phyloP scores from a whole-genome alignment of 2,797 vertebrate genomes.

The Limnodromus scolopaceus region DNA sequence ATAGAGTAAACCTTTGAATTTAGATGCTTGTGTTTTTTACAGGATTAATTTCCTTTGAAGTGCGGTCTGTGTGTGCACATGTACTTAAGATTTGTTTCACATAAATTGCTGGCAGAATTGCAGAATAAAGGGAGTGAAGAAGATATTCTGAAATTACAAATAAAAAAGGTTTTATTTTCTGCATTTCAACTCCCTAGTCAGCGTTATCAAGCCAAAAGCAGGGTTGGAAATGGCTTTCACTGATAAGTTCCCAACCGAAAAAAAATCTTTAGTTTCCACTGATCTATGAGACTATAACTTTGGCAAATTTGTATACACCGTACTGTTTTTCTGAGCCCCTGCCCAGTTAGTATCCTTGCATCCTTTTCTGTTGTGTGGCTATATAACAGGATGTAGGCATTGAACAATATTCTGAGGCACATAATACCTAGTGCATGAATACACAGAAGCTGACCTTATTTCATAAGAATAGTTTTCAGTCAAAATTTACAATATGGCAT shows the following conservation, averaged over 20 bases:
- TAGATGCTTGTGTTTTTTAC: background rate
- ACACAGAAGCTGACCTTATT: background rate
- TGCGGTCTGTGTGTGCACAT: fast-evolving
- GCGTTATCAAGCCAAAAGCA: background rate
- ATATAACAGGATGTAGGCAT: background rate
- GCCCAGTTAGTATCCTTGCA: no score
- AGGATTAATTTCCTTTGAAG: background rate
- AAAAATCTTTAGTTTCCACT: background rate
- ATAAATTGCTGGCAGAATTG: background rate
- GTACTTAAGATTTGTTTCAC: background rate
- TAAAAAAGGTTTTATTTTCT: background rate
- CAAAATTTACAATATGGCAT: background rate
- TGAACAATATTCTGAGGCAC: background rate
- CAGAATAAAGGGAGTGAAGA: background rate
- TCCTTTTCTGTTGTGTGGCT: background rate
- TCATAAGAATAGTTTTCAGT: background rate
- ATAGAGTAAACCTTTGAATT: background rate
- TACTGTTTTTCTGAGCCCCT: background rate
- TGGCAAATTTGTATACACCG: background rate
- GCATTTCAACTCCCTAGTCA: background rate
- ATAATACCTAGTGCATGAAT: background rate
- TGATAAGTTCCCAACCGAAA: background rate
- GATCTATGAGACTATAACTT: background rate
- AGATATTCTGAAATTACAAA: background rate
- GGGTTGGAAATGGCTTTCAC: background rate